Evolutionary conservation across 2,888 invertebrate genomes (phyloP).

Genomic region (Xanthia icteritia): DNA sequence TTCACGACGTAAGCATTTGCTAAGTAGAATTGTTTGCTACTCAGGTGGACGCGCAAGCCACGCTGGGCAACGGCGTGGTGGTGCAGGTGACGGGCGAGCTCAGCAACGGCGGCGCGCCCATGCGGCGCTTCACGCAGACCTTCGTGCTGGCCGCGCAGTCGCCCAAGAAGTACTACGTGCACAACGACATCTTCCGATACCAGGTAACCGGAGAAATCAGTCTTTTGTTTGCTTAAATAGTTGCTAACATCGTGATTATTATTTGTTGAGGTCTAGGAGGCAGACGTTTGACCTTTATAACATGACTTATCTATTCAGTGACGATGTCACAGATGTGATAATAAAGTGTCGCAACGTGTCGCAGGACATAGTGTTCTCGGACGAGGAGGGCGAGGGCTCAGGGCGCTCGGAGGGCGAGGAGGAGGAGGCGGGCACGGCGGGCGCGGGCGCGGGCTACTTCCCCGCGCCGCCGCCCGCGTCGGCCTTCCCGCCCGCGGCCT

Average conservation of each 20-base stretch:
- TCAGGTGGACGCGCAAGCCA: conserved; percentile 97
- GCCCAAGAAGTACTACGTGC: conserved; percentile 99
- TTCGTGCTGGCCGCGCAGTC: conserved; percentile 98
- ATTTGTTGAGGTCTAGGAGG: not conserved
- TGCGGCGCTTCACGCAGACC: conserved; percentile 99
- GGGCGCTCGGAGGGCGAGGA: conserved; percentile 92
- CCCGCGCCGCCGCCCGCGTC: conserved; percentile 79
- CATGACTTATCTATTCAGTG: not conserved
- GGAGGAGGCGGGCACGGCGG: conserved; percentile 84
- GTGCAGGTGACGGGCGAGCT: conserved; percentile 99
- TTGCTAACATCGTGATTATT: not conserved
- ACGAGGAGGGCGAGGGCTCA: conserved; percentile 89
- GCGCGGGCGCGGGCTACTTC: conserved; percentile 72
- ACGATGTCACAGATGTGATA: not conserved
- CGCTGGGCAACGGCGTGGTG: conserved; percentile 98
- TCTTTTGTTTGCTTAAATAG: not conserved
- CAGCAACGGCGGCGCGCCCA: conserved; percentile 98
- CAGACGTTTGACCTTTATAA: not conserved
- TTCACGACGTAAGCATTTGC: not conserved
- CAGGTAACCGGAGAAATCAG: conserved; percentile 90
- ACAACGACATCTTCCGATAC: conserved; percentile 99
- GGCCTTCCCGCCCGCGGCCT: conserved; percentile 70
- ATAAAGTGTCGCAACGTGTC: not conserved
- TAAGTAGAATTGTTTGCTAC: not conserved
- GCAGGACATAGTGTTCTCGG: conserved; percentile 91